These are phyloP conservation scores for Sciaenops ocellatus DNA, from an alignment of 2,797 vertebrate genomes.

Conservation along the genomic window DNA sequence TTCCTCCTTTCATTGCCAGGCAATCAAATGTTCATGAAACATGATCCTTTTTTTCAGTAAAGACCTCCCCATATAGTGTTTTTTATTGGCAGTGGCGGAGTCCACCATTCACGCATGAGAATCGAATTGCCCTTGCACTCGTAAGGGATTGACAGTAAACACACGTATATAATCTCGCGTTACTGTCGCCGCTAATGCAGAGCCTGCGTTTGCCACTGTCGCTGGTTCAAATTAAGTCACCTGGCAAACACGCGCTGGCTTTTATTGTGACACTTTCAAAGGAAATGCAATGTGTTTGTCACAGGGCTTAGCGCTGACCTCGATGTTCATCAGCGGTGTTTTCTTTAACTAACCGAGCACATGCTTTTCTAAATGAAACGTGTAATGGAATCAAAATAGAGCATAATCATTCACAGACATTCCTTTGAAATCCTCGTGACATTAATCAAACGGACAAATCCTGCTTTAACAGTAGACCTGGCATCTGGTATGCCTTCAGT, in stretches of 20 bases:
- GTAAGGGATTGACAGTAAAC: neutral
- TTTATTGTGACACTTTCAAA: neutral
- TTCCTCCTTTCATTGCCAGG: neutral
- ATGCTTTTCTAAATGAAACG: neutral
- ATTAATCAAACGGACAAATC: slow-evolving; percentile 16
- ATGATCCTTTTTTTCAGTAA: neutral
- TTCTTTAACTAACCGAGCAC: neutral
- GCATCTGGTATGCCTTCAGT: slow-evolving; percentile 3
- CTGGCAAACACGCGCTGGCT: neutral
- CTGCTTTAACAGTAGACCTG: neutral
- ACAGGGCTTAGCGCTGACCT: neutral
- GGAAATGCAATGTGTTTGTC: neutral
- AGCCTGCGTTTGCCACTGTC: neutral
- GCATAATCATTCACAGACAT: neutral
- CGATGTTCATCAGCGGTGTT: neutral
- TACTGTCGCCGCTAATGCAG: neutral
- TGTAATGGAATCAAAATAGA: neutral
- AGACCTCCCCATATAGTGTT: neutral
- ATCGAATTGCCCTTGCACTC: neutral
- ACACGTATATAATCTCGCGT: neutral
- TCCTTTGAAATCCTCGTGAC: slow-evolving; percentile 2
- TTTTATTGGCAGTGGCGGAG: neutral
- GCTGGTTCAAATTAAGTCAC: neutral
- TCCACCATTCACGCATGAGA: neutral
- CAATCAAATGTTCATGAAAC: neutral